A percentile compares a stretch with the other conserved stretches of the same genome.
These are phyloP conservation scores for Anolis sagrei DNA, from an alignment of 2,113 vertebrate species.

Conservation along the genomic window DNA sequence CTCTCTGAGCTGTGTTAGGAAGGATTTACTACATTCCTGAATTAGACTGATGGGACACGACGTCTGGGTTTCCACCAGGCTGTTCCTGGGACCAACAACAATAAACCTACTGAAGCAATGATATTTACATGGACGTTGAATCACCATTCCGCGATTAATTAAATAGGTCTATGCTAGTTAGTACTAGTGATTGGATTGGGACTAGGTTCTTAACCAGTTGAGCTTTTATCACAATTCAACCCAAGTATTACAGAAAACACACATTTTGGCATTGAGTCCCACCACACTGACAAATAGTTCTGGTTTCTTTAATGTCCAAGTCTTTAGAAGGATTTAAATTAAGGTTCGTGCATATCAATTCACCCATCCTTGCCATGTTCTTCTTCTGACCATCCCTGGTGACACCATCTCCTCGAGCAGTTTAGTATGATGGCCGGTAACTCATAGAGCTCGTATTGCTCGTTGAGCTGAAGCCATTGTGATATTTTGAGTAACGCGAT, in stretches of 20 bases:
- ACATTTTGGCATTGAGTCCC: too few species aligned
- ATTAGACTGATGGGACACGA: too few species aligned
- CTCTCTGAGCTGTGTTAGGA: too few species aligned
- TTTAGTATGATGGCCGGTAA: neutral
- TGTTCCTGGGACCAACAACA: too few species aligned
- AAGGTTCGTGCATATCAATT: neutral
- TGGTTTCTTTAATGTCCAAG: neutral
- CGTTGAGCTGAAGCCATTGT: neutral
- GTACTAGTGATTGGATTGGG: too few species aligned
- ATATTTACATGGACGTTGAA: too few species aligned
- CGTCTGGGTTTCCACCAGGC: too few species aligned
- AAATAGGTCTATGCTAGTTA: too few species aligned
- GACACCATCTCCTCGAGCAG: accelerated
- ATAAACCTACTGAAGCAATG: too few species aligned
- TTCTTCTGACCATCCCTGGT: neutral
- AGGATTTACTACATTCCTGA: too few species aligned
- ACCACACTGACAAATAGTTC: too few species aligned
- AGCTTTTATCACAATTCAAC: neutral
- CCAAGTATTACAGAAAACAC: neutral
- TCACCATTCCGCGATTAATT: too few species aligned
- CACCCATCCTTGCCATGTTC: neutral
- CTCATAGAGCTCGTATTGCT: neutral
- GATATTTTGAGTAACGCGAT: neutral
- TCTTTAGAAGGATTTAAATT: neutral
- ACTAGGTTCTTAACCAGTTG: neutral